Base-by-base conservation (phyloP, 2,113 vertebrate species). In the Vidua macroura region DNA sequence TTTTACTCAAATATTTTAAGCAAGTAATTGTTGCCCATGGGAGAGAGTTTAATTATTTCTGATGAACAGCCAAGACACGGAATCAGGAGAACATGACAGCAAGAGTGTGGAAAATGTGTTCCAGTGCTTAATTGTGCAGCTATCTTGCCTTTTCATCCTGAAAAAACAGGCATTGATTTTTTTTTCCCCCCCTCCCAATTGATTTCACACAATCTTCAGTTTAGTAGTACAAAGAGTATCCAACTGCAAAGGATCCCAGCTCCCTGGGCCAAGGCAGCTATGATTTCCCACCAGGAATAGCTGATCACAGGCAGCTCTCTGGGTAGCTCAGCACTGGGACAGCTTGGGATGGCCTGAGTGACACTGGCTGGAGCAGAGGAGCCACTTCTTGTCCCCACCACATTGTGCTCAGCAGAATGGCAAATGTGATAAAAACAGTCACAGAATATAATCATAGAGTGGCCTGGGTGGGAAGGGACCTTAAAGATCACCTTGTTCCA, bases 31-130 rank as follows among this genome's bases (percentile, higher is more conserved):
- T 98, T 97, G 97, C 97, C 97, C 97, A 96, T 96, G 97, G 98
- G 97, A 98, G 96, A 96, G 94, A 97, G 96, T 98, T 98, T 98
- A 98, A 98, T 98, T 98, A 98, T 97, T 98, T 98, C 97, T 97
- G 97, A 98, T 94, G 97, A 98, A 95, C 97, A 98, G 96, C 91
- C 79, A 93, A 95, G 97, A 96, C 95, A 90, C 68, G 16, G 96
- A 95, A 97, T 96, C 92, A 74, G 76, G 93, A 97, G 96, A 97
- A 97, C 94, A 96, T 91, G 97, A 98, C 95, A 97, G 90, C 90
- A 96, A 93, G 92, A 95, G 93, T 58, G 75, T 88, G 92, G 94
- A 97, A 97, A 97, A 95, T 59, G 63, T 53, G 73, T 93, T 96
- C 96, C 64, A 49, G 83, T 90, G 96, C 96, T 98, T 98, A 98